Conservation (phyloP, 1,140 invertebrate genomes). For the Solen grandis region DNA sequence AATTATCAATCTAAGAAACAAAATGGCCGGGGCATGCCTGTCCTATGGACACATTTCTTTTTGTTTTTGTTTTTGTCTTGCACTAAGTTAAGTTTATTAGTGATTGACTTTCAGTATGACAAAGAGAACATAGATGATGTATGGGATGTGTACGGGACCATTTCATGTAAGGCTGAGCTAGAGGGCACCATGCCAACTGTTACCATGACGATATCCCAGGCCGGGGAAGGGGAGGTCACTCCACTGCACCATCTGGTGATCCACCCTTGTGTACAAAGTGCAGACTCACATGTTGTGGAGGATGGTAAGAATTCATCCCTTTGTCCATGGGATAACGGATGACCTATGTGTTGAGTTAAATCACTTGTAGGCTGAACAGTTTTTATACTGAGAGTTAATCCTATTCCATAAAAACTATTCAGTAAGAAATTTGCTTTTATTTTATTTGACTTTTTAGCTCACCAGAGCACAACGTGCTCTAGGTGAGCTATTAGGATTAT, state of each 20-base stretch:
- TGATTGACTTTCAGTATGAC: slow-evolving; percentile 68
- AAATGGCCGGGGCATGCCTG: no score
- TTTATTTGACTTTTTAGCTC: no score
- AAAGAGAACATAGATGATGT: slow-evolving; percentile 68
- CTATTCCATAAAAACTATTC: background rate
- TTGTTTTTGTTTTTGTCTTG: no score
- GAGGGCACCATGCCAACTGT: slow-evolving; percentile 73
- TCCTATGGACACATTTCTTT: no score
- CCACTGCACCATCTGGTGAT: slow-evolving; percentile 73
- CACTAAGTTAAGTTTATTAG: no score
- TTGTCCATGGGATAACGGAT: background rate
- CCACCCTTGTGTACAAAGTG: slow-evolving; percentile 77
- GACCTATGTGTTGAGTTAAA: no score
- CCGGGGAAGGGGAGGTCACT: slow-evolving; percentile 59
- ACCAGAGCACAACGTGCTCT: no score
- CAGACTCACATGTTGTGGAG: slow-evolving; percentile 66
- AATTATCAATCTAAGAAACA: no score
- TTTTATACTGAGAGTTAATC: background rate
- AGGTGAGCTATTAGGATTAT: no score
- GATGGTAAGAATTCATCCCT: slow-evolving; percentile 36
- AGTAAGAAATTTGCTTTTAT: no score
- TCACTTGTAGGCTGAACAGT: background rate
- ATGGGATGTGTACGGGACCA: slow-evolving; percentile 75
- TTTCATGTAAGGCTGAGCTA: slow-evolving; percentile 74
- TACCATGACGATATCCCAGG: slow-evolving; percentile 71